Conservation (phyloP, 2,113 vertebrate genomes). For the Sinocyclocheilus anshuiensis region DNA sequence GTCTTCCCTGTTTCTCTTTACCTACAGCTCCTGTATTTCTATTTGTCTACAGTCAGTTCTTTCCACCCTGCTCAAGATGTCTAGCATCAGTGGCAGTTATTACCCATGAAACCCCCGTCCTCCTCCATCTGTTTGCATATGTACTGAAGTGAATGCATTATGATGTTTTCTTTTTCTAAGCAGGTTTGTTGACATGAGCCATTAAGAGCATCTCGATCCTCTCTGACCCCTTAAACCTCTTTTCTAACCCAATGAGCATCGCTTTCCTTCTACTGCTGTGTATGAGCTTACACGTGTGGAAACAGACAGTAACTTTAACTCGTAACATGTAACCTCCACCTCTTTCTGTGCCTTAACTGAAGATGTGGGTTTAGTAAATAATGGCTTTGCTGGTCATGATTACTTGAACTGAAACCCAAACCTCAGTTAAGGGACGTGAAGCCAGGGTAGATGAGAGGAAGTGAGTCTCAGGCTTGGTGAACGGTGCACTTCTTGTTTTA, state of each 20-base stretch:
- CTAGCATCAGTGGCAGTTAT: not conserved
- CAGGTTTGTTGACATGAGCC: conserved; percentile 58
- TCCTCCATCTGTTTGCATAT: conserved; percentile 36
- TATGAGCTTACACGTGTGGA: not conserved
- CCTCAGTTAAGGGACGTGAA: not conserved
- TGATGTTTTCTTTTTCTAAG: conserved; percentile 51
- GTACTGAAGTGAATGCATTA: conserved; percentile 47
- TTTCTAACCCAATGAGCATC: not conserved
- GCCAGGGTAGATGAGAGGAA: not conserved
- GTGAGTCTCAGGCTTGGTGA: not conserved
- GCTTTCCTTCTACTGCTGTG: not conserved
- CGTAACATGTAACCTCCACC: not conserved
- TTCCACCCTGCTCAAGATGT: not conserved
- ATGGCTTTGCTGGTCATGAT: not conserved
- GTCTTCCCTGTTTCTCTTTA: not conserved
- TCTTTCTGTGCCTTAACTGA: conserved; percentile 45
- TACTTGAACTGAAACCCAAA: conserved; percentile 17
- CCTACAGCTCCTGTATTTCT: conserved; percentile 17
- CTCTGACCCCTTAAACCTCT: conserved; percentile 29
- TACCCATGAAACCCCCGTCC: conserved; percentile 2
- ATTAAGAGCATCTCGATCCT: conserved; percentile 25
- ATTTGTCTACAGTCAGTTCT: not conserved
- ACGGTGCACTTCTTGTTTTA: not conserved
- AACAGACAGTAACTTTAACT: conserved; percentile 25
- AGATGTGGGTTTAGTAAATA: conserved; percentile 21